Evolutionary conservation across 2,888 invertebrate species (phyloP).

Genomic region (Ctena decussata): DNA sequence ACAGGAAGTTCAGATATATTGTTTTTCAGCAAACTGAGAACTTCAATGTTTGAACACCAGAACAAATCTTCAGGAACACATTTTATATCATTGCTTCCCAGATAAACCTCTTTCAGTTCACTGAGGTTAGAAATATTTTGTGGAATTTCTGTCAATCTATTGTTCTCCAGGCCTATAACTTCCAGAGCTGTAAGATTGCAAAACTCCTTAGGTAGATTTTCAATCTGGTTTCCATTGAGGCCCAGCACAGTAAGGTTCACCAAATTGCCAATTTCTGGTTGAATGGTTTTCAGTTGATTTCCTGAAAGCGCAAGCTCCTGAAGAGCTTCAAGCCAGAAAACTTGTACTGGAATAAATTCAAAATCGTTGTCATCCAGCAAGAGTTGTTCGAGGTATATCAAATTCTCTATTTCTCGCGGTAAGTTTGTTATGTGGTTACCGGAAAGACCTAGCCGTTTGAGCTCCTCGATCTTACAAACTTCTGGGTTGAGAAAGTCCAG

Average conservation of each 20-base stretch:
- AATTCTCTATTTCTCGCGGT: conserved; percentile 82
- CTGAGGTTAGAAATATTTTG: conserved; percentile 78
- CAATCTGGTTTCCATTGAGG: conserved; percentile 81
- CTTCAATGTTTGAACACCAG: conserved; percentile 77
- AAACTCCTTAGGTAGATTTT: conserved; percentile 77
- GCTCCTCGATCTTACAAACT: conserved; percentile 79
- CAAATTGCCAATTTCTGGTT: conserved; percentile 78
- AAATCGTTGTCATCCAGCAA: conserved; percentile 84
- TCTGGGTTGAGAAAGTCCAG: conserved; percentile 80
- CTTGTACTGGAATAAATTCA: conserved; percentile 83
- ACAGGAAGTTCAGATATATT: conserved; percentile 79
- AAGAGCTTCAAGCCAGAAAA: conserved; percentile 79
- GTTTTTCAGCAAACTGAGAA: conserved; percentile 82
- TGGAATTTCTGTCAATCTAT: conserved; percentile 77
- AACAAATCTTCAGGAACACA: conserved; percentile 82
- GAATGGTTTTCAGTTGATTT: conserved; percentile 77
- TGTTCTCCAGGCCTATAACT: conserved; percentile 81
- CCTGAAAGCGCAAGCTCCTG: conserved; percentile 82
- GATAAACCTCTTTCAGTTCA: conserved; percentile 81
- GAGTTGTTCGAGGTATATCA: conserved; percentile 78
- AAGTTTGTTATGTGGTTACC: conserved; percentile 84
- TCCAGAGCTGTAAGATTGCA: conserved; percentile 73
- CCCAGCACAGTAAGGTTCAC: conserved; percentile 78
- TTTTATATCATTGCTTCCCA: conserved; percentile 79
- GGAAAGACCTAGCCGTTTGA: conserved; percentile 78